These are phyloP conservation scores for Timema podura DNA, from an alignment of 2,888 invertebrate genomes.

Conservation along the genomic window DNA sequence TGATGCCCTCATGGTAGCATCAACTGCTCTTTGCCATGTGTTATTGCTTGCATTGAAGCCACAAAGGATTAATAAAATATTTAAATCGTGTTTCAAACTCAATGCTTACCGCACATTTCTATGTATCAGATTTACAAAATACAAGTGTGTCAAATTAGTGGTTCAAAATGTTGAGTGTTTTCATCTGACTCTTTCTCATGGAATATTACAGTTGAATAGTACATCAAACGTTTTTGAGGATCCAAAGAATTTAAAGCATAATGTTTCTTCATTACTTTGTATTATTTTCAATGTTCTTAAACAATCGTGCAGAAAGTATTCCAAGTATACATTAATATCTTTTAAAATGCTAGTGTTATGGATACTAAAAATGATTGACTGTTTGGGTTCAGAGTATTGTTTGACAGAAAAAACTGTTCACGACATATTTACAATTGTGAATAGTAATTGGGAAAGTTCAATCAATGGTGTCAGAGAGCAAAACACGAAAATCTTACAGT, in stretches of 20 bases:
- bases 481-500: constrained; percentile 49
- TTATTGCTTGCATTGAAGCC: too few relatives aligned
- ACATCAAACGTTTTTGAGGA: neutral
- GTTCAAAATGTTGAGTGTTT: constrained; percentile 23
- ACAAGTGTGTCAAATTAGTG: too few relatives aligned
- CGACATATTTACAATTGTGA: constrained; percentile 23
- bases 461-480: constrained; percentile 54
- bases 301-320: constrained; percentile 11
- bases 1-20: too few relatives aligned
- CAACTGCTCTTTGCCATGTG: too few relatives aligned
- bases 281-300: constrained; percentile 15
- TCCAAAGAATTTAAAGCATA: neutral
- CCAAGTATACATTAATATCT: constrained; percentile 12
- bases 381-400: neutral
- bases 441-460: constrained; percentile 56
- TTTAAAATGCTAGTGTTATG: constrained; percentile 19
- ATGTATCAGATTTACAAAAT: too few relatives aligned
- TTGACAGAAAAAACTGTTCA: neutral
- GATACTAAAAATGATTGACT: constrained; percentile 7
- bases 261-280: neutral
- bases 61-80: too few relatives aligned
- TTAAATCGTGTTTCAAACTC: too few relatives aligned
- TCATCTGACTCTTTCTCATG: constrained; percentile 24
- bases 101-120: too few relatives aligned
- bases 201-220: constrained; percentile 22